phyloP scores from a whole-genome alignment of 1,140 invertebrate genomes.

The Palaemon carinicauda region DNA sequence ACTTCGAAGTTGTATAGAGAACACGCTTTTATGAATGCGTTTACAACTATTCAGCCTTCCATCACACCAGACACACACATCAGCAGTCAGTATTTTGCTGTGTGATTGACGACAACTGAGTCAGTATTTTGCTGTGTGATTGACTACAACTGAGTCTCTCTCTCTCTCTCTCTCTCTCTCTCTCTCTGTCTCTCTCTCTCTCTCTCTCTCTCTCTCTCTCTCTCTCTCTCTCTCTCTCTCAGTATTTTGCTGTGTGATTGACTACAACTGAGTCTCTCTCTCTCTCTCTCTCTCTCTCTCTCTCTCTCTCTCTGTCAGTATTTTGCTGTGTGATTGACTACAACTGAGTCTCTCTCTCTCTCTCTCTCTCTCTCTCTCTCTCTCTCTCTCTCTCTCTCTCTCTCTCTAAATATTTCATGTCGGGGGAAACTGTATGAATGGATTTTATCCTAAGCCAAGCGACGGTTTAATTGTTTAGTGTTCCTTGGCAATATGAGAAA shows the following conservation, averaged over 20 bases:
- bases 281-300: neutral
- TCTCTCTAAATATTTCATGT: too few relatives aligned
- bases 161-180: neutral
- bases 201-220: neutral
- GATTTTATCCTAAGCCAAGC: too few relatives aligned
- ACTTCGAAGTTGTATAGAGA: neutral
- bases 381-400: too few relatives aligned
- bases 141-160: too few relatives aligned
- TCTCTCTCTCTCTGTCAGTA: neutral
- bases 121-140: neutral
- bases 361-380: too few relatives aligned
- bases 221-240: neutral
- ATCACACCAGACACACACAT: slow-evolving; percentile 4
- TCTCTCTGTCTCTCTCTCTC: neutral
- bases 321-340: too few relatives aligned
- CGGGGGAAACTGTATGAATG: too few relatives aligned
- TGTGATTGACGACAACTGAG: too few relatives aligned
- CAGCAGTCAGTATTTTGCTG: slow-evolving; percentile 18
- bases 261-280: neutral
- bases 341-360: too few relatives aligned
- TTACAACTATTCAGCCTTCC: neutral
- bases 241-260: too few relatives aligned
- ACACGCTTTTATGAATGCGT: neutral
- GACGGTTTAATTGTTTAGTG: too few relatives aligned
- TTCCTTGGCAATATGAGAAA: too few relatives aligned